A percentile compares a stretch with the other conserved stretches of the same genome.
Evolutionary conservation across 37 sponge, comb jelly and placozoan genomes (phyloP).

Genomic region (Ianthella basta): DNA sequence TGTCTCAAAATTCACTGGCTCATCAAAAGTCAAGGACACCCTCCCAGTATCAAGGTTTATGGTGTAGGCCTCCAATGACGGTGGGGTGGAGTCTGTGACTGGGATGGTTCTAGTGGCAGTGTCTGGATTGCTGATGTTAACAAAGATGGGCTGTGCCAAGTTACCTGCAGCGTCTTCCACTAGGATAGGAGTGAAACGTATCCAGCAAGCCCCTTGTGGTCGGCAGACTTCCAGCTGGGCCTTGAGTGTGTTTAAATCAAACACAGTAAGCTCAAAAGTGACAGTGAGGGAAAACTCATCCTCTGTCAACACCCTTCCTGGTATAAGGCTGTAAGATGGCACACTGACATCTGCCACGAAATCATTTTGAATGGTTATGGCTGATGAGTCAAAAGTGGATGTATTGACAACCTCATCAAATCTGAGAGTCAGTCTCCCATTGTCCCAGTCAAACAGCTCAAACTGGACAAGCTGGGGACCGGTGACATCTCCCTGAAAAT

Average conservation of each 20-base stretch:
- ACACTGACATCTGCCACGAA: background rate
- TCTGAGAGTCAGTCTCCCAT: slow-evolving; percentile 61
- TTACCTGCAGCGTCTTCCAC: slow-evolving; percentile 74
- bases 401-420: slow-evolving; percentile 76
- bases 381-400: slow-evolving; percentile 52
- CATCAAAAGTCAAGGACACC: slow-evolving; percentile 71
- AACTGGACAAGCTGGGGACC: slow-evolving; percentile 66
- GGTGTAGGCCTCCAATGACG: slow-evolving; percentile 46
- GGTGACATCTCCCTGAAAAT: slow-evolving; percentile 50
- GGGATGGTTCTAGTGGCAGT: slow-evolving; percentile 15
- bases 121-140: slow-evolving; percentile 10
- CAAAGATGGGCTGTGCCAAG: slow-evolving; percentile 25
- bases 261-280: slow-evolving; percentile 34
- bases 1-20: slow-evolving; percentile 40
- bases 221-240: slow-evolving; percentile 47
- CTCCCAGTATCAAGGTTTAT: slow-evolving; percentile 47
- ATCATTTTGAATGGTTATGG: slow-evolving; percentile 43
- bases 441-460: slow-evolving; percentile 59
- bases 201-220: slow-evolving; percentile 49
- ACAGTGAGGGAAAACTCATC: slow-evolving; percentile 50
- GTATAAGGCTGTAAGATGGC: slow-evolving; percentile 9
- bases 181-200: slow-evolving; percentile 56
- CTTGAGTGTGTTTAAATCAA: slow-evolving; percentile 78
- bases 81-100: slow-evolving; percentile 52
- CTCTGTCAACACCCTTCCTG: slow-evolving; percentile 5